Base-by-base conservation (phyloP, 2,888 invertebrate species). In the Dolichopus griseipennis region DNA sequence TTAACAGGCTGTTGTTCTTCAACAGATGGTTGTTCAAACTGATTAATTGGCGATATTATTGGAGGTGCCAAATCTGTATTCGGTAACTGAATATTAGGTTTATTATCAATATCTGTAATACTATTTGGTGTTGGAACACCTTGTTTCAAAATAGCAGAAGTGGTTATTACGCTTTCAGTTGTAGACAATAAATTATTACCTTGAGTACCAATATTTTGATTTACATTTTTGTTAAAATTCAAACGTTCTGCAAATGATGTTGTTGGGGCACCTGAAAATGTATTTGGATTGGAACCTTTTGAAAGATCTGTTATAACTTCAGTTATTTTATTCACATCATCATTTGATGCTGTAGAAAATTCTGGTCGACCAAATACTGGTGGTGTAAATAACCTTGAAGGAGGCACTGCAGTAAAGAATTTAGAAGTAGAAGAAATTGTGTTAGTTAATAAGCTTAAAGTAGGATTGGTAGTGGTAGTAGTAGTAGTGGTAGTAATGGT, bases 321-420 rank as follows among this genome's bases (percentile, higher is more conserved):
- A 62, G 71, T 69, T 41, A 69, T 18, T 71, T 72, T 76, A 65
- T 68, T 68, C 62, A 68, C 72, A 68, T 70, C 69, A 71, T 74
- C 70, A 64, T 73, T 69, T 20, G 27, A 66, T 66, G 68, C 68
- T 71, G 68, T 33, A 65, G 65, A 66, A 34, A 41, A 15, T 15
- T 68, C n/a, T 64, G 41, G 20, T 43, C 34, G 37, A 22, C n/a
- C 34, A 21, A 62, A 43, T 67, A 43, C 27, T 10, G 63, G 67
- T 61, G 61, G 63, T 69, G 83, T 73, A 77, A 80, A 69, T 80
- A 83, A 66, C 81, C 81, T 22, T 75, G 82, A 73, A 80, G 82
- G 63, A 78, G 79, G 43, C 73, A 68, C 68, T 69, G 73, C 71
- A 61, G 67, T 67, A 37, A 68, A 61, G 69, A 68, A 67, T 37